Conservation (phyloP, 2,113 vertebrate genomes). For the Bambusicola thoracicus region DNA sequence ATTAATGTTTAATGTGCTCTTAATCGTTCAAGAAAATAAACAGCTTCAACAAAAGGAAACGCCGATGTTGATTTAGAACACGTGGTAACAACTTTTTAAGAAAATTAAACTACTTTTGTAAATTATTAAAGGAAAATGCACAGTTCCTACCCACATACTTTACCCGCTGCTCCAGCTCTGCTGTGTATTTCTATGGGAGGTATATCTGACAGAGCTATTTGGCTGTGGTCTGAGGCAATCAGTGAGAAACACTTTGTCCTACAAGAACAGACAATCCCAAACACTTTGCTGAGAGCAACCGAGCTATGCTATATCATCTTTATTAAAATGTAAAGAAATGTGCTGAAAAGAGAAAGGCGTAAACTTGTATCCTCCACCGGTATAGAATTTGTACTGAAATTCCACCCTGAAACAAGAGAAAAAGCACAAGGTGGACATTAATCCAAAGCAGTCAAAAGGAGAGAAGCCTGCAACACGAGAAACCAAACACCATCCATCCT, state of each 20-base stretch:
- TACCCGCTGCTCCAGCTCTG: slow-evolving; percentile 68
- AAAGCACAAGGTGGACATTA: neutral
- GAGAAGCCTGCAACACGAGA: neutral
- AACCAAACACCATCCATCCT: neutral
- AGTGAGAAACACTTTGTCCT: slow-evolving; percentile 70
- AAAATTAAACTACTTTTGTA: slow-evolving; percentile 53
- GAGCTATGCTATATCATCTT: slow-evolving; percentile 79
- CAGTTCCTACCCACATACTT: slow-evolving; percentile 32
- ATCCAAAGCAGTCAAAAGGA: neutral
- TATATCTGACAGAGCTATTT: slow-evolving; percentile 75
- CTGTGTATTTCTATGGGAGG: slow-evolving; percentile 54
- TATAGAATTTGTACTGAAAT: slow-evolving; percentile 98
- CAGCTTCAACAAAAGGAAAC: neutral
- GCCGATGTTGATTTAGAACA: neutral
- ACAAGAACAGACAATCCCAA: slow-evolving; percentile 43
- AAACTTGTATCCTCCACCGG: slow-evolving; percentile 92
- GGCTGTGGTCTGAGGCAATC: slow-evolving; percentile 84
- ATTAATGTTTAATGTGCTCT: neutral
- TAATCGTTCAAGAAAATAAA: slow-evolving; percentile 33
- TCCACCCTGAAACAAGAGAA: slow-evolving; percentile 88
- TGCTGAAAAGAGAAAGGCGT: slow-evolving; percentile 91
- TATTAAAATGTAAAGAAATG: slow-evolving; percentile 85
- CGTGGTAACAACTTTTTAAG: slow-evolving; percentile 28
- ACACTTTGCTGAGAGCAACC: slow-evolving; percentile 7
- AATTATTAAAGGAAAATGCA: slow-evolving; percentile 61